phyloP scores from a whole-genome alignment of 2,113 vertebrate species.

The Pomatostomus ruficeps region DNA sequence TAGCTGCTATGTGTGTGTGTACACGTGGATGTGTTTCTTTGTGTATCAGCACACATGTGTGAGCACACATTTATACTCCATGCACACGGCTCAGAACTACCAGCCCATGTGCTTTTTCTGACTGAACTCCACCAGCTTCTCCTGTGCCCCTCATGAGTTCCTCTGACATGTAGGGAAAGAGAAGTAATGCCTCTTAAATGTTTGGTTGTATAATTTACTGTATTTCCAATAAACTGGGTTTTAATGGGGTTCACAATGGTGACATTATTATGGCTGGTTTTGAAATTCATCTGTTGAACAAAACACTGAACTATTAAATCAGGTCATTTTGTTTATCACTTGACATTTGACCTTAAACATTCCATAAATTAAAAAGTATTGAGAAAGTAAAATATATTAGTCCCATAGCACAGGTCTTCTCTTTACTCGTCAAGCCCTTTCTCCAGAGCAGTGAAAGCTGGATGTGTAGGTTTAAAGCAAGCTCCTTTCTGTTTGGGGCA shows the following conservation, averaged over 20 bases:
- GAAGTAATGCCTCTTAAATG: neutral
- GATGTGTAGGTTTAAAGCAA: neutral
- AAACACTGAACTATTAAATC: neutral
- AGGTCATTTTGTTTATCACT: neutral
- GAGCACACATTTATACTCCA: neutral
- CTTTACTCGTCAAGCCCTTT: neutral
- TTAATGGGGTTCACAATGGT: neutral
- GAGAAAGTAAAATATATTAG: neutral
- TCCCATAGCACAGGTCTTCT: neutral
- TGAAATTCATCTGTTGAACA: neutral
- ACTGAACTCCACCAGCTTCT: neutral
- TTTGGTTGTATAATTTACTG: neutral
- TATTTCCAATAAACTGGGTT: constrained; percentile 11
- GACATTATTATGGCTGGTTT: neutral
- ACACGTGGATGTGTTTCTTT: neutral
- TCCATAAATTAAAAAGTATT: neutral
- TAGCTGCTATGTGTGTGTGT: neutral
- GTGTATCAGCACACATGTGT: neutral
- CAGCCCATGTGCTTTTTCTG: neutral
- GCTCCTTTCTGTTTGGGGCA: neutral
- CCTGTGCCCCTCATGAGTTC: neutral
- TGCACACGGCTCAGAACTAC: neutral
- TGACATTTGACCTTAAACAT: constrained; percentile 16
- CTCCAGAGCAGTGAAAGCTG: neutral
- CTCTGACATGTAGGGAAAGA: neutral